phyloP scores from a whole-genome alignment of 2,113 vertebrate species.

The Cavia aperea region DNA sequence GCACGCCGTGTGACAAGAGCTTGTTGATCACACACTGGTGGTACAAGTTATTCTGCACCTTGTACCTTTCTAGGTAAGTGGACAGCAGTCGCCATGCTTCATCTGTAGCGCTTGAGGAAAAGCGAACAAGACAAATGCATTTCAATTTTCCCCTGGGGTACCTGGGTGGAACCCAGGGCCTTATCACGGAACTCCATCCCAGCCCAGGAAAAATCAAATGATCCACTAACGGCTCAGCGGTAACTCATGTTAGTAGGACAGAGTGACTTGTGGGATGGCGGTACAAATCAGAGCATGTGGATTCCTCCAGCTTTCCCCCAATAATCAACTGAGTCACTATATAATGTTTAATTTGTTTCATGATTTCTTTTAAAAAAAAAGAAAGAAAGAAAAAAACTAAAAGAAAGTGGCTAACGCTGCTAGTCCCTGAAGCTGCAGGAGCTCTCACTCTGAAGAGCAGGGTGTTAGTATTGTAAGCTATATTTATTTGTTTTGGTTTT shows the following conservation, averaged over 20 bases:
- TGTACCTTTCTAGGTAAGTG: constrained; percentile 84
- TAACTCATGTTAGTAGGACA: neutral
- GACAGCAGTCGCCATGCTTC: constrained; percentile 93
- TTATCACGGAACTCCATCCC: too few species aligned
- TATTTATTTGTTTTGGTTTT: neutral
- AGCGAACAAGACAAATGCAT: constrained; percentile 15
- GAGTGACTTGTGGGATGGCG: neutral
- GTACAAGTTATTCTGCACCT: constrained; percentile 82
- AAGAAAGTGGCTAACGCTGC: neutral
- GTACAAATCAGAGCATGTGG: neutral
- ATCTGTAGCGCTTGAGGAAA: constrained; percentile 84
- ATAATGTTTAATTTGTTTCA: neutral
- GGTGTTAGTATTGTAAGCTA: neutral
- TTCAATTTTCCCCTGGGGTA: neutral
- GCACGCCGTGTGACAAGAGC: constrained; percentile 87
- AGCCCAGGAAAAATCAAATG: neutral
- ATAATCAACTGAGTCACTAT: neutral
- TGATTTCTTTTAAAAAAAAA: neutral
- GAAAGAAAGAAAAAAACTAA: neutral
- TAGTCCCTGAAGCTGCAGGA: too few species aligned
- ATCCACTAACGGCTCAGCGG: neutral
- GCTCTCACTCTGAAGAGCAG: neutral
- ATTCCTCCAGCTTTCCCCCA: neutral
- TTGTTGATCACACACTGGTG: constrained; percentile 92
- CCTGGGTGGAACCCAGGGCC: neutral